phyloP scores from a whole-genome alignment of 2,113 vertebrate genomes.

The Amblyopsis rosae region DNA sequence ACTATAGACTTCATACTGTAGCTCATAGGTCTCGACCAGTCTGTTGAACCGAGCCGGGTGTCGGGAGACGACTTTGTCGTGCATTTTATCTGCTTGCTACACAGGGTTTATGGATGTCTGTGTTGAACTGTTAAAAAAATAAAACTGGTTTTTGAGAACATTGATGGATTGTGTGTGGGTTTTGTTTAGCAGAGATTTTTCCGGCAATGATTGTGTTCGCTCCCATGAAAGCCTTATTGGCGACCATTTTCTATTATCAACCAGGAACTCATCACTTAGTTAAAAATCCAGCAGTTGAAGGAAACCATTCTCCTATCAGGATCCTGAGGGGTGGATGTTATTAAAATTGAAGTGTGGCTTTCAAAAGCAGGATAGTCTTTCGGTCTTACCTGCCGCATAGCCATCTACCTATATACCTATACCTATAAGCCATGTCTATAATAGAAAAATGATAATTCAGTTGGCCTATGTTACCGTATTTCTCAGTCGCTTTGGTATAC shows the following conservation, averaged over 20 bases:
- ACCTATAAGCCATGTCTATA: background rate
- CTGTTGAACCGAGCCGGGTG: background rate
- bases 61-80: background rate
- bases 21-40: background rate
- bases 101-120: conserved; percentile 27
- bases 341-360: too few relatives aligned
- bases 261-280: too few relatives aligned
- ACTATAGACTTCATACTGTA: background rate
- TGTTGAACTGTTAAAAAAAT: conserved; percentile 61
- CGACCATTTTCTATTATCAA: too few relatives aligned
- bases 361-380: background rate
- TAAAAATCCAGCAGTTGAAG: too few relatives aligned
- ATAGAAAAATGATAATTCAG: background rate
- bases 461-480: too few relatives aligned
- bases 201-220: too few relatives aligned
- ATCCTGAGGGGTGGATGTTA: too few relatives aligned
- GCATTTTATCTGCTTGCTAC: conserved; percentile 26
- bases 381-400: background rate
- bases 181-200: background rate
- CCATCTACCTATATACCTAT: background rate
- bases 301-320: too few relatives aligned
- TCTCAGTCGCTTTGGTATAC: too few relatives aligned
- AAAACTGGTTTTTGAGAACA: conserved; percentile 59
- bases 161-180: background rate
- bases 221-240: too few relatives aligned